Conservation (phyloP, 2,113 vertebrate species). For the Gobiocypris rarus region DNA sequence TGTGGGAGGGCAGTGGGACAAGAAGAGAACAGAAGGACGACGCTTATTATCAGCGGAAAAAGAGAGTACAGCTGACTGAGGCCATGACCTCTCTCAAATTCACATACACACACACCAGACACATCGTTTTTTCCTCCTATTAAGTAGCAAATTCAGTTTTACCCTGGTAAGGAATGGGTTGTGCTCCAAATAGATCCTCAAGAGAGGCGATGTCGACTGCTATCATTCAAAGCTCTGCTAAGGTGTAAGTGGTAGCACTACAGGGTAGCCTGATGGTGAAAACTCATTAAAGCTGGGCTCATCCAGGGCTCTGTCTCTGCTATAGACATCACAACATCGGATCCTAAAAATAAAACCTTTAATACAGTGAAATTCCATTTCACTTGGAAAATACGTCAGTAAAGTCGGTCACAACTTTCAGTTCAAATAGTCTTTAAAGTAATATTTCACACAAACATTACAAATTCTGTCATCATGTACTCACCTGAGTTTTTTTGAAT, state of each 20-base stretch:
- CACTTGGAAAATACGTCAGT: no score
- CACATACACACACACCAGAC: no score
- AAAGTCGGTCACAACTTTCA: not conserved
- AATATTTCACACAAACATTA: no score
- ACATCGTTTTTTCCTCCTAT: not conserved
- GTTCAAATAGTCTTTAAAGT: no score
- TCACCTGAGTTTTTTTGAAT: no score
- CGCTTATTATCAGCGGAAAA: conserved; percentile 47
- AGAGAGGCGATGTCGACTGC: not conserved
- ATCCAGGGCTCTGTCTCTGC: not conserved
- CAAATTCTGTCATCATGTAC: no score
- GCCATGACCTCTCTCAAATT: conserved; percentile 44
- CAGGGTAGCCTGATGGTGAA: not conserved
- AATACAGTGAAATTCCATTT: not conserved
- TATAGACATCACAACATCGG: conserved; percentile 15
- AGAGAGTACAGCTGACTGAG: conserved; percentile 25
- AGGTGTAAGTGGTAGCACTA: not conserved
- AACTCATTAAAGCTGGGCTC: conserved; percentile 32
- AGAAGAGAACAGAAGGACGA: conserved; percentile 49
- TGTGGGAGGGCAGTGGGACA: conserved; percentile 3
- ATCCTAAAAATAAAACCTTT: conserved; percentile 48
- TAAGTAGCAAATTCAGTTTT: conserved; percentile 13
- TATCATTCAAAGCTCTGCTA: not conserved
- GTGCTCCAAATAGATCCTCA: not conserved
- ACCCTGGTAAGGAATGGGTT: not conserved